Base-by-base conservation (phyloP, 2,888 invertebrate genomes). In the Liopterus haemorrhoidalis region DNA sequence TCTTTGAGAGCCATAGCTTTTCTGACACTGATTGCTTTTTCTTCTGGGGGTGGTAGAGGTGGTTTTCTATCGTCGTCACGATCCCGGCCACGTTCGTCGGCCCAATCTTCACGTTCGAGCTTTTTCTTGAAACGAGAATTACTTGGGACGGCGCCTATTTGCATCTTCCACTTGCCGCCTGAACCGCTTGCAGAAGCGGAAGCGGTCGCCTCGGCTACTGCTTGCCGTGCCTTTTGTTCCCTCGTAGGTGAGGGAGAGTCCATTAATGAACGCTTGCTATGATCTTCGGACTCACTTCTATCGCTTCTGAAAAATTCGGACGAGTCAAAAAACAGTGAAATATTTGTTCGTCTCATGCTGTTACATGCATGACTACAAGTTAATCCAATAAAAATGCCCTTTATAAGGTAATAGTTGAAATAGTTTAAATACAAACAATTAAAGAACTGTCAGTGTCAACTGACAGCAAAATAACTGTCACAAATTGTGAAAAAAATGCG, bases 111-210 rank as follows among this genome's bases (percentile, higher is more conserved):
- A 12, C 73, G 65, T 4, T 72, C 67, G 6, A 75, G 74, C 54
- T 79, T 79, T 67, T 79, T 80, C 65, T 79, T 78, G 35, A 77
- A 74, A 53, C 80, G 76, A 54, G 67, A 64, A 44, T 60, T 58
- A 40, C 63, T 59, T 2, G 62, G 73, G 33, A 74, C 72, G 18
- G 75, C 73, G 51, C 75, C 77, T 67, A 80, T 77, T 56, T 79
- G 78, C 81, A 82, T 81, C 65, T 81, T 81, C 79, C 81, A 81
- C 64, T 81, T 81, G 48, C 74, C 58, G 31, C 65, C 72, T 65
- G 60, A 73, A 67, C 63, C 69, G 68, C 62, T 72, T 68, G 61
- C 71, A 66, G 47, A 67, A 53, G 60, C 76, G 61, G 59, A 73
- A 61, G 64, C 70, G 48, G 54, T 70, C 60, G 61, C 70, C 63